These are phyloP conservation scores for Brachypteracias leptosomus DNA, from an alignment of 2,113 vertebrate species.

Conservation along the genomic window DNA sequence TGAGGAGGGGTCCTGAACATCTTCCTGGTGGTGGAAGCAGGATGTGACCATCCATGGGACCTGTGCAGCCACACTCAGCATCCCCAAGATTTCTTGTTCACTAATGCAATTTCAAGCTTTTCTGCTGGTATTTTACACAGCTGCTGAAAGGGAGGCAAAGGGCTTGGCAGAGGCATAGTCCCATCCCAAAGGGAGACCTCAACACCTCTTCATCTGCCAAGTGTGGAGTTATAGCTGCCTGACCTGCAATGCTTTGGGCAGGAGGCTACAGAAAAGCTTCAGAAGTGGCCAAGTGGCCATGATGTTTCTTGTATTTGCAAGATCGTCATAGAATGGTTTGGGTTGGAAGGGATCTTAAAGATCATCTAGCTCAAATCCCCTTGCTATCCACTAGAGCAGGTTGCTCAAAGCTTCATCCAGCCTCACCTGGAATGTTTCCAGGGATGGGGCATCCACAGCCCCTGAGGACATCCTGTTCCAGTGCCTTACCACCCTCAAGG, in stretches of 20 bases:
- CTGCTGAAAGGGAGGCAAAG: not conserved
- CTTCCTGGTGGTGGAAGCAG: not conserved
- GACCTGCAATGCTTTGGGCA: rapidly evolving
- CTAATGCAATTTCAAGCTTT: not conserved
- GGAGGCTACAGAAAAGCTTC: not conserved
- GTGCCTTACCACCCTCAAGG: not conserved
- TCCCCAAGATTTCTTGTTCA: not conserved
- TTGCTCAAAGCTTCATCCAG: not conserved
- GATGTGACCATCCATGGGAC: too few relatives aligned
- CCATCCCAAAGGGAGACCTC: not conserved
- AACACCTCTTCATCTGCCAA: not conserved
- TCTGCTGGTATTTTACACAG: not conserved
- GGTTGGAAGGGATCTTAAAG: not conserved
- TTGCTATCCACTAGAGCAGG: not conserved
- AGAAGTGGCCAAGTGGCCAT: rapidly evolving
- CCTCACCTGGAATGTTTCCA: not conserved
- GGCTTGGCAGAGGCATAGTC: not conserved
- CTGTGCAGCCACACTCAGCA: too few relatives aligned
- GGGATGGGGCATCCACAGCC: not conserved
- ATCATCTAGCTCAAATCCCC: not conserved
- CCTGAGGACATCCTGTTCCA: not conserved
- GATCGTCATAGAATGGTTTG: not conserved
- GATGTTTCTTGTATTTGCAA: too few relatives aligned
- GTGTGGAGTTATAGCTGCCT: not conserved
- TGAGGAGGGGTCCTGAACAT: not conserved